Base-by-base conservation (phyloP, 2,888 invertebrate species). In the Alviniconcha strummeri region DNA sequence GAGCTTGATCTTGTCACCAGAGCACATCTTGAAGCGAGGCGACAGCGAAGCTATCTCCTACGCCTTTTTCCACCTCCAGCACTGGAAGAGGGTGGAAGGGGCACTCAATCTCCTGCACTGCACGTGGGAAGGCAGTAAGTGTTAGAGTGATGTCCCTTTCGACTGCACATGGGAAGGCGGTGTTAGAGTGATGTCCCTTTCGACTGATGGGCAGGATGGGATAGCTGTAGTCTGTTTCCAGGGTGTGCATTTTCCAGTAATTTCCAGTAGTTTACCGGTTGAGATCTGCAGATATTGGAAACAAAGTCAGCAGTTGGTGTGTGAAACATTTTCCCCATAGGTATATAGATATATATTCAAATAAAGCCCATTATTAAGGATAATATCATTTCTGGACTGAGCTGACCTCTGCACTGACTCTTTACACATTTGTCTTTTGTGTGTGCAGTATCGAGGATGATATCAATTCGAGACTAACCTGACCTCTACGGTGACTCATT, bases 11-110 rank as follows among this genome's bases (percentile, higher is more conserved):
- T 95, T 99, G 92, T 99, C 99, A 82, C 98, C 99, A 0, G 99
- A 99, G 94, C 99, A 99, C 94, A 97, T 99, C 91, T 94, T 99
- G 86, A 98, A 98, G 94, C 95, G 98, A 88, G 99, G 99, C 17
- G 99, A 99, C 94, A 98, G 98, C 84, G 99, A 99, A 94, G 99
- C 99, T 2, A 95, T 99, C 84, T 98, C 98, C 0, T 99, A 99
- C 94, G 96, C 98, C 15, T 99, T 99, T 94, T 98, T 97, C 94
- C 99, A 99, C 94, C 94, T 99, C 86, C 96, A 96, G 84, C 99
- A 99, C 94, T 99, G 99, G 99, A 98, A 98, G 94, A 96, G 97
- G 89, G 97, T 98, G 87, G 98, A 98, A 89, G 98, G 98, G n/a
- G 98, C 98, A 54, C 94, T 99, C 77, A 97, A 97, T 94, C 95